These are phyloP conservation scores for Xestia xanthographa DNA, from an alignment of 2,888 invertebrate genomes.

Conservation along the genomic window DNA sequence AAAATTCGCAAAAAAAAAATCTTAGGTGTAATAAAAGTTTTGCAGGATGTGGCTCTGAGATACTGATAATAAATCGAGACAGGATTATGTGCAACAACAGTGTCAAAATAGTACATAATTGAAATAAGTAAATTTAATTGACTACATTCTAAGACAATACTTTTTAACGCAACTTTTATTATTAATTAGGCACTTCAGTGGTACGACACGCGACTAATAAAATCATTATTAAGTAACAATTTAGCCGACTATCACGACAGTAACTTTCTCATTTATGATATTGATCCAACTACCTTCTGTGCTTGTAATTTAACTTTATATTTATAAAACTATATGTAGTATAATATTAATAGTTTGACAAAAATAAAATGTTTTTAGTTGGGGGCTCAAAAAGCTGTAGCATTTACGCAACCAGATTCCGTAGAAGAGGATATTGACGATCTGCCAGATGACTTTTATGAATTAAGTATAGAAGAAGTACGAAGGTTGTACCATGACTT, in stretches of 20 bases:
- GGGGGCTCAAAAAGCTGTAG: slow-evolving; percentile 94
- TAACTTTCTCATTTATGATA: background rate
- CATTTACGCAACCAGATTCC: slow-evolving; percentile 92
- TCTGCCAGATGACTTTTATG: slow-evolving; percentile 96
- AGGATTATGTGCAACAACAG: background rate
- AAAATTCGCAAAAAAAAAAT: no score
- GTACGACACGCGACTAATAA: no score
- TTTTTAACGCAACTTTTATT: no score
- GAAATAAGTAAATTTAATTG: background rate
- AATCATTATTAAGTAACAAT: background rate
- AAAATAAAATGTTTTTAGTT: slow-evolving; percentile 88
- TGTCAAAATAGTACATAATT: background rate
- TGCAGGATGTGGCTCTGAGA: background rate
- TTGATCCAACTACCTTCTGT: background rate
- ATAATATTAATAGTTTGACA: background rate
- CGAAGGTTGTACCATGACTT: slow-evolving; percentile 94
- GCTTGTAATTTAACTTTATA: background rate
- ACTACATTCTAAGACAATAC: background rate
- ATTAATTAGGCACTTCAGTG: no score
- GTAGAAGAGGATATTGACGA: slow-evolving; percentile 92
- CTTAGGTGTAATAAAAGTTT: no score
- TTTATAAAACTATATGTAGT: no score
- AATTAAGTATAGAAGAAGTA: slow-evolving; percentile 95
- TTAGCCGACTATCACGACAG: background rate
- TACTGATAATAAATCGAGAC: background rate